Conservation (phyloP, 2,113 vertebrate genomes). For the Circaetus cinerascens region DNA sequence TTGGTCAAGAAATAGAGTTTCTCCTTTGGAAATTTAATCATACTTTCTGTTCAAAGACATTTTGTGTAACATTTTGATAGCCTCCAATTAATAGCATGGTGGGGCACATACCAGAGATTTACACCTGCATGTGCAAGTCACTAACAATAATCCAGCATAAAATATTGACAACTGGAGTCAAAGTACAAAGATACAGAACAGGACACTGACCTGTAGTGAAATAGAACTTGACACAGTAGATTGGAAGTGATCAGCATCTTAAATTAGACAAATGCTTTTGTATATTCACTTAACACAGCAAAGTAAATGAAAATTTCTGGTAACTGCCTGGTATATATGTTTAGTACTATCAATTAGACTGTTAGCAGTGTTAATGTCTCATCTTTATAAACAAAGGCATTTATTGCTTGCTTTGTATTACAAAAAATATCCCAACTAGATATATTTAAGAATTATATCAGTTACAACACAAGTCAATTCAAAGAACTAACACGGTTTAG, state of each 20-base stretch:
- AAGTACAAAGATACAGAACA: not conserved
- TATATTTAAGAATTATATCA: not conserved
- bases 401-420: not conserved
- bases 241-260: not conserved
- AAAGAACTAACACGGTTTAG: not conserved
- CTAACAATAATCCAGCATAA: not conserved
- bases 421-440: not conserved
- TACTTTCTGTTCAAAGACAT: not conserved
- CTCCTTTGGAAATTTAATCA: not conserved
- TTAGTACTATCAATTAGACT: not conserved
- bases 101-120: not conserved
- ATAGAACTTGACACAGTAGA: not conserved
- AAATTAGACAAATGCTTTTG: not conserved
- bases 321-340: not conserved
- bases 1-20: not conserved
- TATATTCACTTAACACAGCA: not conserved
- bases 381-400: not conserved
- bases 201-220: not conserved
- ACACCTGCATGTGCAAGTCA: not conserved
- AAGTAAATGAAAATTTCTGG: not conserved
- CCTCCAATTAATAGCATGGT: not conserved
- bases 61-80: not conserved
- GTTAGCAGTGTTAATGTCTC: not conserved
- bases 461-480: not conserved
- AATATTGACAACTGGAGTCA: not conserved